Base-by-base conservation (phyloP, 92 coral and sea anemone species). In the Zoanthus solanderi region DNA sequence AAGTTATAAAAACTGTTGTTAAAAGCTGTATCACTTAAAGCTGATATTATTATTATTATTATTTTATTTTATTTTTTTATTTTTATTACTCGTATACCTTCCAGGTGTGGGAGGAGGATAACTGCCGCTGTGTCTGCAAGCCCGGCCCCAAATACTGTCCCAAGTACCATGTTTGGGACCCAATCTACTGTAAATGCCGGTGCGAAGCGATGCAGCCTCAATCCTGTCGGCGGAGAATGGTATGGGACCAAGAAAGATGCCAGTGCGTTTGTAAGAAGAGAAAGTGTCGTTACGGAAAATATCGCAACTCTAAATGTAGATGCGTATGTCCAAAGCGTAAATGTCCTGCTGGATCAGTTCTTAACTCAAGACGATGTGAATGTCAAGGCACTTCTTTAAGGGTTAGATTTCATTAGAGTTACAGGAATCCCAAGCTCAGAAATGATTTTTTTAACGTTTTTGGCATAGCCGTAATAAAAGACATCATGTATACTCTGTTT, bases 131-230 rank as follows among this genome's bases (percentile, higher is more conserved):
- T 67, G 60, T 81, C 71, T 65, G 85, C 8, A 81, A 67, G 30
- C 85, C 75, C 1, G 53, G 84, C 18, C 18, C 11, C 46, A 67
- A 67, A 52, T 28, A 75, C 47, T 65, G 85, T 44, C 85, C 85
- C 45, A 66, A 7, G 61, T 63, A 46, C 47, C 47, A 65, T 50
- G 74, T 66, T 31, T 81, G 85, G 85, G 75, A 81, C 85, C 28
- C 60, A 50, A 71, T 81, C 61, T 46, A 48, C 75, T 81, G 85
- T 23, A 81, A 81, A 66, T 81, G 85, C 32, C 85, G 85, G 30
- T 81, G 85, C 65, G 9, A 42, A 12, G 85, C 45, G 44, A 44
- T 57, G 61, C 29, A 14, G 29, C 37, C 85, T 42, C 85, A 65
- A 53, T 65, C 85, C 9, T 81, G 85, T 48, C 0, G 37, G 52